These are phyloP conservation scores for Cantharis rufa DNA, from an alignment of 2,888 invertebrate species.

Conservation along the genomic window DNA sequence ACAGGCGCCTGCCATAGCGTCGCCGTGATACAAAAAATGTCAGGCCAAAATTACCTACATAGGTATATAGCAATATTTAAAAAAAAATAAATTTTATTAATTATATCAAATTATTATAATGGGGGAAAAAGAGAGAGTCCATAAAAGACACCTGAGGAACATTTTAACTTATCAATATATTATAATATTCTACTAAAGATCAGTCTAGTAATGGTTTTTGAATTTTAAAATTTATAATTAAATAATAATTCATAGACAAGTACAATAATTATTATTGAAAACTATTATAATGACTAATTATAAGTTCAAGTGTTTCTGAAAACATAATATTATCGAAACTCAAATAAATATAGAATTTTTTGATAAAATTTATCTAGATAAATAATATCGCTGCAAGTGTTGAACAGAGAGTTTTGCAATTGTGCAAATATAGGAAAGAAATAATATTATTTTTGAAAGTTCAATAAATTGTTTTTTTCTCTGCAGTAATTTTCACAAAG, in stretches of 20 bases:
- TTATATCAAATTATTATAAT: not conserved
- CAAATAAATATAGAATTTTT: not conserved
- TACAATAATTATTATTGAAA: not conserved
- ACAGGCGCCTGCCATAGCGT: conserved; percentile 22
- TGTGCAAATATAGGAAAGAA: no score
- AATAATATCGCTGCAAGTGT: not conserved
- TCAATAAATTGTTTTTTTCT: no score
- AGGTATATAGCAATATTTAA: not conserved
- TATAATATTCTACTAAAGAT: no score
- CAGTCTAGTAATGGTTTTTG: no score
- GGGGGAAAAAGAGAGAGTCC: not conserved
- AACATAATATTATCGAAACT: not conserved
- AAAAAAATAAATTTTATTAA: not conserved
- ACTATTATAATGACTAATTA: not conserved
- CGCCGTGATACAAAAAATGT: not conserved
- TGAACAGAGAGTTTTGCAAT: not conserved
- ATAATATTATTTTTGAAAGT: no score
- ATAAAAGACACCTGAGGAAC: not conserved
- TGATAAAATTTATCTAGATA: not conserved
- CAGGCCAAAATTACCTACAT: not conserved
- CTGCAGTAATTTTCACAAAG: no score
- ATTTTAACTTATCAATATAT: not conserved
- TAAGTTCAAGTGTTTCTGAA: not conserved
- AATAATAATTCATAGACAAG: no score
- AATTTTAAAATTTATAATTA: no score